Conservation (phyloP, 2,113 vertebrate species). For the Poecile atricapillus region DNA sequence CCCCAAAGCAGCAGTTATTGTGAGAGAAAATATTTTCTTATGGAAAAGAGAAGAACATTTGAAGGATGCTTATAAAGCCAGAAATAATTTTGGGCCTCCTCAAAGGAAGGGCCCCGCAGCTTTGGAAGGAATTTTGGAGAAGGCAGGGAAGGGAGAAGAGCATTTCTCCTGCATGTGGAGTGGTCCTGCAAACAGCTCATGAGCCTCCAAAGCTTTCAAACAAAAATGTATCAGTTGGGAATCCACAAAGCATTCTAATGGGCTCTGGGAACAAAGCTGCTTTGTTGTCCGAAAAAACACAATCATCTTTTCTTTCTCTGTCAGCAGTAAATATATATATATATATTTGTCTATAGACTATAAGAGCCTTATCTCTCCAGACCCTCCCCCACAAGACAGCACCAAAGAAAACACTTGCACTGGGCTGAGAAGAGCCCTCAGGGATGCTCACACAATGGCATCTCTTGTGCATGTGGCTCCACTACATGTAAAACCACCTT, state of each 20-base stretch:
- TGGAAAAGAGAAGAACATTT: slow-evolving; percentile 45
- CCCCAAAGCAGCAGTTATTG: slow-evolving; percentile 34
- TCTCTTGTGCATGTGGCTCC: not conserved
- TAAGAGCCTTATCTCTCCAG: slow-evolving; percentile 46
- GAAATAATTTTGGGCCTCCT: slow-evolving; percentile 40
- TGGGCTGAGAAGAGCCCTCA: slow-evolving; percentile 43
- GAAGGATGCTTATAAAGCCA: slow-evolving; percentile 57
- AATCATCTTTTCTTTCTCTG: slow-evolving; percentile 63
- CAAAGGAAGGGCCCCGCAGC: slow-evolving; percentile 16
- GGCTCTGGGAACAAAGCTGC: not conserved
- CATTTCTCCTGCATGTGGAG: not conserved
- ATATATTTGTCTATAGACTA: slow-evolving; percentile 31
- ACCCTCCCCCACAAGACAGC: slow-evolving; percentile 30
- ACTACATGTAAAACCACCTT: slow-evolving; percentile 34
- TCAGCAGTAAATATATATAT: slow-evolving; percentile 24
- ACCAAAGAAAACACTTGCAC: not conserved
- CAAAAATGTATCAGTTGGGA: slow-evolving; percentile 48
- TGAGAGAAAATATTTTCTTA: slow-evolving; percentile 62
- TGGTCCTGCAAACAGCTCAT: not conserved
- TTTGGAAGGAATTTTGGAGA: not conserved
- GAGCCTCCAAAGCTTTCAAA: not conserved
- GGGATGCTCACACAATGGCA: slow-evolving; percentile 19
- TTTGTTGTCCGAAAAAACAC: slow-evolving; percentile 42
- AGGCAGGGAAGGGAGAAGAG: not conserved
- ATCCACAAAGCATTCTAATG: slow-evolving; percentile 32